Percentiles rank a stretch among this genome's conserved stretches.
Evolutionary conservation across 2,888 invertebrate genomes (phyloP).

Genomic region (Nymphalis c-album): DNA sequence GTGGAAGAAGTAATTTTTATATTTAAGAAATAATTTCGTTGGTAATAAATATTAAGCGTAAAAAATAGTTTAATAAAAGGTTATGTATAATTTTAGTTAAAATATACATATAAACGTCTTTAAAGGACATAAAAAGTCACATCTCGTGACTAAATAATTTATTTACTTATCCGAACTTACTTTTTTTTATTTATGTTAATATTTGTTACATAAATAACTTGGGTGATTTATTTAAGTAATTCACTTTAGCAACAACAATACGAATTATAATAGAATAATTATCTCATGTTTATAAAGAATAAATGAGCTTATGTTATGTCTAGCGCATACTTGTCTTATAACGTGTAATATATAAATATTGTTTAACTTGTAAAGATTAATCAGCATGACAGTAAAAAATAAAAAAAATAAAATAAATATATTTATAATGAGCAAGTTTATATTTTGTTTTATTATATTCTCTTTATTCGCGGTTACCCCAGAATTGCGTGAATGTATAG

Average conservation of each 20-base stretch:
- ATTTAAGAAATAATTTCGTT: no score
- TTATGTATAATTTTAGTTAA: no score
- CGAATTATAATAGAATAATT: constrained; percentile 17
- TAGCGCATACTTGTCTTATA: constrained; percentile 5
- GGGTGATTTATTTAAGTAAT: not conserved
- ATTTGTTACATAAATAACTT: constrained; percentile 1
- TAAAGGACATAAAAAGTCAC: no score
- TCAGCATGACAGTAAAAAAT: constrained; percentile 26
- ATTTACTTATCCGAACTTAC: not conserved
- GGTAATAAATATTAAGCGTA: not conserved
- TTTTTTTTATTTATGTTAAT: not conserved
- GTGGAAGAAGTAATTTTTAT: not conserved
- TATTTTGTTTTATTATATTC: constrained; percentile 12
- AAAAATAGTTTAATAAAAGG: not conserved
- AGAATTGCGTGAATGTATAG: no score
- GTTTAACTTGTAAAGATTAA: constrained; percentile 17
- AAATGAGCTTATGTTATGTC: constrained; percentile 18
- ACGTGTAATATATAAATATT: constrained; percentile 4
- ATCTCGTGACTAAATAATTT: not conserved
- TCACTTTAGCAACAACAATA: not conserved
- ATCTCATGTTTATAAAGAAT: not conserved
- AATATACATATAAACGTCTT: no score
- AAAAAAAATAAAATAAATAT: constrained; percentile 22
- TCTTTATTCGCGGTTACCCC: not conserved
- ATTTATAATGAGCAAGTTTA: constrained; percentile 22